Evolutionary conservation across 2,888 invertebrate species (phyloP), one percentile per base, ranked within the genome.

Genomic region (Leucoma salicis): DNA sequence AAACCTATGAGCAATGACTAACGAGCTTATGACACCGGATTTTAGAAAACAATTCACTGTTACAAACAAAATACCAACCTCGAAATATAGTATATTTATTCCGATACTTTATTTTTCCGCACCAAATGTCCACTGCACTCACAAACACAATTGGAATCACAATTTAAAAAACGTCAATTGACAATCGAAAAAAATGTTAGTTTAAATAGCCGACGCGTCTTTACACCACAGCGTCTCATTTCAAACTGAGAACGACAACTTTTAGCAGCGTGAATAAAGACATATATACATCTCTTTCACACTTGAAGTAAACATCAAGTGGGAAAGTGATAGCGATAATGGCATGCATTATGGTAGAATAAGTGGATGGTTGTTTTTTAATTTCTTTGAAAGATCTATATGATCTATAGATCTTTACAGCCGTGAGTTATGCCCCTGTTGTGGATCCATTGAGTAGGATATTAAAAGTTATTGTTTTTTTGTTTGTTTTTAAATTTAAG

Each of bases 341-440:
- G 87, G 86, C 78, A 86, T 86, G 87, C 88, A 81, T 84, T 82
- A 81, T 81, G 78, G 80, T 71, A 58, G 70, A 74, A 69, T 66
- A 69, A 64, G 65, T 76, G 62, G 68, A 70, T 67, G 73, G 21
- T 33, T 82, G 86, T 86, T 83, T 80, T 74, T 76, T 79, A 77
- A 85, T 82, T 85, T 82, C 85, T 83, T 81, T 84, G 85, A 86
- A 83, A 72, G 78, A 78, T 82, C 78, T 80, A 78, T 80, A 79
- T 70, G 78, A 81, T 81, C 74, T 80, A 82, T 82, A 84, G 82
- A 80, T 78, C 77, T 63, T 73, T 81, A 79, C 60, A 51, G 48
- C 56, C 63, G 87, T 88, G 88, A 88, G 75, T 82, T 88, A 88
- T 87, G 87, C 60, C 61, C 51, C 53, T 56, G 70, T 54, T 57